phyloP scores from a whole-genome alignment of 2,113 vertebrate species.

The Parus major region DNA sequence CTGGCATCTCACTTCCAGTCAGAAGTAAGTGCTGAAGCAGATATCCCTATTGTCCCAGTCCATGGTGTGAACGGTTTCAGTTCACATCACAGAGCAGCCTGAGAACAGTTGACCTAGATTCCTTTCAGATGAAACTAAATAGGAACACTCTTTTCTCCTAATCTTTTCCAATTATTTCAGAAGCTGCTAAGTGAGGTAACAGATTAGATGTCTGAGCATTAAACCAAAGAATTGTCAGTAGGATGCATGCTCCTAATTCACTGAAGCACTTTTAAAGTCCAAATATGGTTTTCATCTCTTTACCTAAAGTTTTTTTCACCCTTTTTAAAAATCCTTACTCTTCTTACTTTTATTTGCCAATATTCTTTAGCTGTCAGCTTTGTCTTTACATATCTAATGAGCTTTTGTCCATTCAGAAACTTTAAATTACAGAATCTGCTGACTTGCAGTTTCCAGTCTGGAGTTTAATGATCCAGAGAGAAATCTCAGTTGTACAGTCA shows the following conservation, averaged over 20 bases:
- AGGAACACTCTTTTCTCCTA: not conserved
- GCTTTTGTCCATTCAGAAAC: slow-evolving; percentile 41
- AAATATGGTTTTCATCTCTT: not conserved
- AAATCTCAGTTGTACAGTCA: slow-evolving; percentile 23
- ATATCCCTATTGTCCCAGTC: not conserved
- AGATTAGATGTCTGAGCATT: not conserved
- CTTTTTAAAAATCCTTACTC: not conserved
- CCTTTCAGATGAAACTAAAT: slow-evolving; percentile 13
- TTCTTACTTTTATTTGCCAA: not conserved
- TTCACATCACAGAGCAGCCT: not conserved
- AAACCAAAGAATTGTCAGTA: not conserved
- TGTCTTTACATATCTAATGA: slow-evolving; percentile 29
- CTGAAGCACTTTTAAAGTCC: not conserved
- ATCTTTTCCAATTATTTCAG: slow-evolving; percentile 21
- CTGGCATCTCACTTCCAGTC: not conserved
- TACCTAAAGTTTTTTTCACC: not conserved
- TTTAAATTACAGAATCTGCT: slow-evolving; percentile 38
- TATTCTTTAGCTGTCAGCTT: slow-evolving; percentile 10
- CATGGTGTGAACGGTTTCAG: not conserved
- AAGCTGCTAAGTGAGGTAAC: not conserved
- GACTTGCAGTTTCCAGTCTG: slow-evolving; percentile 25
- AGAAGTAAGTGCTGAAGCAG: not conserved
- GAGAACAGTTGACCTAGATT: slow-evolving; percentile 32
- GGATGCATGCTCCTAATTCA: not conserved
- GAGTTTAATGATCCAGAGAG: slow-evolving; percentile 28